Evolutionary conservation across 1,140 invertebrate genomes (phyloP).

Genomic region (Chymomyza costata): DNA sequence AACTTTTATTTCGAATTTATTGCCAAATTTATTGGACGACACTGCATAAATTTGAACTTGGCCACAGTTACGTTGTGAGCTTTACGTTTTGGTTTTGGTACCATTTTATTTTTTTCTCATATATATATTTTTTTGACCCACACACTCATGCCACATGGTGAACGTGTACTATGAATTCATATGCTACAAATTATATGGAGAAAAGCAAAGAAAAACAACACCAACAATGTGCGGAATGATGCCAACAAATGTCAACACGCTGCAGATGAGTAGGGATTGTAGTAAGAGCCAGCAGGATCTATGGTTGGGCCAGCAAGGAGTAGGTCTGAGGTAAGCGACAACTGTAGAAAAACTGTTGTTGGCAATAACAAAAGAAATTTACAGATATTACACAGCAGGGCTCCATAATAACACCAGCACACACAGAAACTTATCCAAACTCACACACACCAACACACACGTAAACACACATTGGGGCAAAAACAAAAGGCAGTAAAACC

Average conservation of each 20-base stretch:
- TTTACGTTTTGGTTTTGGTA: conserved; percentile 17
- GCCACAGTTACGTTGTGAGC: conserved; percentile 37
- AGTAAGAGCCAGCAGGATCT: neutral
- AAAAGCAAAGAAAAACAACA: conserved; percentile 65
- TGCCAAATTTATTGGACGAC: conserved; percentile 70
- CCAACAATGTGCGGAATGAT: conserved; percentile 71
- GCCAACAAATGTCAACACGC: conserved; percentile 70
- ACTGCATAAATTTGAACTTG: conserved; percentile 73
- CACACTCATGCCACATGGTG: too few relatives aligned
- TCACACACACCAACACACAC: conserved; percentile 10
- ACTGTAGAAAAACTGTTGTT: conserved; percentile 58
- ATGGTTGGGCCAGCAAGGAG: neutral
- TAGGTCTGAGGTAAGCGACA: conserved; percentile 1
- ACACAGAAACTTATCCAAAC: too few relatives aligned
- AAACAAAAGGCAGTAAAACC: conserved; percentile 70
- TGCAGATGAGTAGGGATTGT: conserved; percentile 10
- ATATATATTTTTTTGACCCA: conserved; percentile 12
- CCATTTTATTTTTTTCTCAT: conserved; percentile 12
- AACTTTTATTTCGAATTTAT: conserved; percentile 73
- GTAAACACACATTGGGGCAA: conserved; percentile 7
- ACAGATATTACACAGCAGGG: conserved; percentile 73
- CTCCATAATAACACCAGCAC: conserved; percentile 71
- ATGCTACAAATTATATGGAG: conserved; percentile 73
- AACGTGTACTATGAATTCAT: conserved; percentile 57
- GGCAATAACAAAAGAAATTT: conserved; percentile 73